These are phyloP conservation scores for Brachionus calyciflorus DNA, from an alignment of 1,140 invertebrate species.

Conservation along the genomic window DNA sequence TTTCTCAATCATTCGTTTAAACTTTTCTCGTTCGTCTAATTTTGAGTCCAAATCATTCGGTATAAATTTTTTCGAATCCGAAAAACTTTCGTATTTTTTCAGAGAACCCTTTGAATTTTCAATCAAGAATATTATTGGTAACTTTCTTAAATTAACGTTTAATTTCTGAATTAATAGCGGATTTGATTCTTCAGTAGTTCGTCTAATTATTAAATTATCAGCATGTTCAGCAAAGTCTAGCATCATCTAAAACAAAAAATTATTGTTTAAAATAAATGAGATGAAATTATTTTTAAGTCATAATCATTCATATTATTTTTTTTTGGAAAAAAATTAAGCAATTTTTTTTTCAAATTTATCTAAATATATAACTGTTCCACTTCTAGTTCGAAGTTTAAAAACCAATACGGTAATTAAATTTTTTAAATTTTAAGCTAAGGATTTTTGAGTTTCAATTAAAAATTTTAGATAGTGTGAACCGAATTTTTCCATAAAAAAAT, in stretches of 20 bases:
- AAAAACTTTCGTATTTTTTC: background rate
- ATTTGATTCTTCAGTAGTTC: background rate
- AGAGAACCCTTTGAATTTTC: background rate
- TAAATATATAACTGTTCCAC: no score
- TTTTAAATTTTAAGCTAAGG: no score
- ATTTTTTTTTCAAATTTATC: no score
- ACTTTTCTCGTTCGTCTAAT: background rate
- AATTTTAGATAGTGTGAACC: no score
- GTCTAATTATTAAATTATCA: slow-evolving; percentile 1
- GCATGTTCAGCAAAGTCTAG: slow-evolving; percentile 6
- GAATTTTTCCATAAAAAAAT: no score
- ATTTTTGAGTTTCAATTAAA: no score
- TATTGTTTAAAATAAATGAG: no score
- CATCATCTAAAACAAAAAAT: background rate
- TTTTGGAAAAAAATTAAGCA: no score
- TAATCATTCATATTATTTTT: no score
- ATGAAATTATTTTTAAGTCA: no score
- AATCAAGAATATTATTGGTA: slow-evolving; percentile 28
- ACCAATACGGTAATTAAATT: no score
- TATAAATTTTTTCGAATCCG: background rate
- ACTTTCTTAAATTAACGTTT: background rate
- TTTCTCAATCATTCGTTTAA: background rate
- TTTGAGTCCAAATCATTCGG: background rate
- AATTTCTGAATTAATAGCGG: background rate
- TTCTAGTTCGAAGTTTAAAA: no score